phyloP scores from a whole-genome alignment of 2,113 vertebrate genomes.

The Peromyscus californicus region DNA sequence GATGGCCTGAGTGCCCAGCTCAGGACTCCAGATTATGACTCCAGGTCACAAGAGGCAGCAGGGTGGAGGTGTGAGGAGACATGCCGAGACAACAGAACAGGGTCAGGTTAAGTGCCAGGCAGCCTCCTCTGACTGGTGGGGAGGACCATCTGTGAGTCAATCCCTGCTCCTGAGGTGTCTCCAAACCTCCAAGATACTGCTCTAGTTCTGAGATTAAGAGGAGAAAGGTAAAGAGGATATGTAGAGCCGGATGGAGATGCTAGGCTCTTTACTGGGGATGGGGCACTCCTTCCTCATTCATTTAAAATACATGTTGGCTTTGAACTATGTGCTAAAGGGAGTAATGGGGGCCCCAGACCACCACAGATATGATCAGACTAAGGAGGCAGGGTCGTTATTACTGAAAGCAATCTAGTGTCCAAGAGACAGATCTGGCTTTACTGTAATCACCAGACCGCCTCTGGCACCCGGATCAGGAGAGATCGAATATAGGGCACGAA shows the following conservation, averaged over 20 bases:
- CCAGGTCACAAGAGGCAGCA: background rate
- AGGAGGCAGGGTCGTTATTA: background rate
- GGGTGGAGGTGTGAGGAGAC: fast-evolving
- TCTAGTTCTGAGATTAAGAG: background rate
- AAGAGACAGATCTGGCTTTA: background rate
- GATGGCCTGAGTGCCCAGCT: too few species aligned
- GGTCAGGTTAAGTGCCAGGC: background rate
- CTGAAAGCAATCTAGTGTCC: background rate
- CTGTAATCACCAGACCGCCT: background rate
- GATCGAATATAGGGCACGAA: background rate
- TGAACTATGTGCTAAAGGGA: background rate
- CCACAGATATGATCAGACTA: fast-evolving
- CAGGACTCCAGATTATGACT: too few species aligned
- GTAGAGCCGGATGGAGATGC: background rate
- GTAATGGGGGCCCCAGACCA: background rate
- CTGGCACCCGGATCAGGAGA: background rate
- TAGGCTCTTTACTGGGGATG: background rate
- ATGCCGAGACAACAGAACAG: fast-evolving
- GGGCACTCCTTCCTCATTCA: background rate
- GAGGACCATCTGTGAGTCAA: background rate
- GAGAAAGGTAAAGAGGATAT: background rate
- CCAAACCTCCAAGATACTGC: background rate
- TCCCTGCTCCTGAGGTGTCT: background rate
- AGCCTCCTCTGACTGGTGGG: background rate
- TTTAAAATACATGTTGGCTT: fast-evolving